Conservation (phyloP, 2,797 vertebrate species). For the Clamator glandarius region DNA sequence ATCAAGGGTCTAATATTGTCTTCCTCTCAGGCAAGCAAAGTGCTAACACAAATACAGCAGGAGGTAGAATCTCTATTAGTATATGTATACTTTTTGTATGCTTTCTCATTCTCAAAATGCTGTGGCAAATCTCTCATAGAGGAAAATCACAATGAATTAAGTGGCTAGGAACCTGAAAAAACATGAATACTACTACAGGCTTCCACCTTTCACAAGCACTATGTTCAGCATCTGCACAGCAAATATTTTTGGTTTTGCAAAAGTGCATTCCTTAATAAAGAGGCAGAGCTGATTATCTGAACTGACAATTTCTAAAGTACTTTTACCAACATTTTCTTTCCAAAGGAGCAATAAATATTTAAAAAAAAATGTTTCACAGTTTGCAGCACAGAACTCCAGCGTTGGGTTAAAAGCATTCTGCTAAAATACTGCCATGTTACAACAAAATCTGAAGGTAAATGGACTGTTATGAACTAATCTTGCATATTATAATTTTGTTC, state of each 20-base stretch:
- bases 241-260: neutral
- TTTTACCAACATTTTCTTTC: neutral
- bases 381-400: slow-evolving; percentile 44
- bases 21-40: neutral
- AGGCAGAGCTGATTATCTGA: slow-evolving; percentile 25
- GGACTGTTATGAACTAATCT: slow-evolving; percentile 54
- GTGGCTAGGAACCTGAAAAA: neutral
- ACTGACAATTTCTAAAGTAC: slow-evolving; percentile 9
- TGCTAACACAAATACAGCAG: neutral
- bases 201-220: neutral
- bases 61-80: neutral
- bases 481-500: slow-evolving; percentile 38
- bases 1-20: neutral
- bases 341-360: slow-evolving; percentile 54
- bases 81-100: neutral
- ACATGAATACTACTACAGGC: neutral
- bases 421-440: slow-evolving; percentile 25
- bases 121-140: neutral
- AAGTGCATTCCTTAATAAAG: neutral
- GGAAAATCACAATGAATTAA: slow-evolving; percentile 22
- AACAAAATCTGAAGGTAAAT: slow-evolving; percentile 56
- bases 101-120: slow-evolving; percentile 11
- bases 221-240: neutral
- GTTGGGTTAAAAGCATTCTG: slow-evolving; percentile 39
- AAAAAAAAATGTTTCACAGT: slow-evolving; percentile 47